Conservation (phyloP, 2,888 invertebrate species). For the Pemphredon lugubris region DNA sequence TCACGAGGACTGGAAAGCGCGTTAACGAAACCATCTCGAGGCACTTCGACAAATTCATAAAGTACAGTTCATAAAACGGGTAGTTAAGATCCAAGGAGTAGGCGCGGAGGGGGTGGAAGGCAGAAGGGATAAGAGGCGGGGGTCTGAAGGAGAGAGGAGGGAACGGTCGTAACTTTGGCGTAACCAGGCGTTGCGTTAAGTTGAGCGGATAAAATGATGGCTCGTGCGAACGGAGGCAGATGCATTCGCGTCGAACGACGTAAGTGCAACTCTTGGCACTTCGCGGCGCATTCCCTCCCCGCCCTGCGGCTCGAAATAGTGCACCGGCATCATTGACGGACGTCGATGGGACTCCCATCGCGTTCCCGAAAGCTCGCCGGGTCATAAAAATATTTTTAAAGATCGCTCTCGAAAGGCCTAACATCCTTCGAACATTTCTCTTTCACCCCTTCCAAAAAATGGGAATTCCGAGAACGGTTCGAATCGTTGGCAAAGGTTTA, state of each 20-base stretch:
- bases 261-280: conserved; percentile 71
- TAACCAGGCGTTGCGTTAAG: conserved; percentile 54
- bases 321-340: conserved; percentile 1
- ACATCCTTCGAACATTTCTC: background rate
- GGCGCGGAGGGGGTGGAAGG: conserved; percentile 11
- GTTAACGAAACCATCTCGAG: conserved; percentile 61
- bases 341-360: conserved; percentile 18
- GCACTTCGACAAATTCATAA: conserved; percentile 65
- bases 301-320: background rate
- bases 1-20: conserved; percentile 24
- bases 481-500: no score
- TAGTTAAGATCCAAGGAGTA: conserved; percentile 45
- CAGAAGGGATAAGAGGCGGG: background rate
- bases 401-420: conserved; percentile 29
- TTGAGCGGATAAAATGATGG: conserved; percentile 60
- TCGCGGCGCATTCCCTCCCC: conserved; percentile 43
- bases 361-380: conserved; percentile 26
- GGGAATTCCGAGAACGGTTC: no score
- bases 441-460: no score
- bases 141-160: background rate
- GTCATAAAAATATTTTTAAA: conserved; percentile 32
- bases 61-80: conserved; percentile 57
- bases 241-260: conserved; percentile 52
- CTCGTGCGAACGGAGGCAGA: conserved; percentile 56
- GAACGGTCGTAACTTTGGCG: conserved; percentile 54